These are phyloP conservation scores for Coranthus polyacanthus DNA, from an alignment of 2,797 vertebrate species.

Conservation along the genomic window DNA sequence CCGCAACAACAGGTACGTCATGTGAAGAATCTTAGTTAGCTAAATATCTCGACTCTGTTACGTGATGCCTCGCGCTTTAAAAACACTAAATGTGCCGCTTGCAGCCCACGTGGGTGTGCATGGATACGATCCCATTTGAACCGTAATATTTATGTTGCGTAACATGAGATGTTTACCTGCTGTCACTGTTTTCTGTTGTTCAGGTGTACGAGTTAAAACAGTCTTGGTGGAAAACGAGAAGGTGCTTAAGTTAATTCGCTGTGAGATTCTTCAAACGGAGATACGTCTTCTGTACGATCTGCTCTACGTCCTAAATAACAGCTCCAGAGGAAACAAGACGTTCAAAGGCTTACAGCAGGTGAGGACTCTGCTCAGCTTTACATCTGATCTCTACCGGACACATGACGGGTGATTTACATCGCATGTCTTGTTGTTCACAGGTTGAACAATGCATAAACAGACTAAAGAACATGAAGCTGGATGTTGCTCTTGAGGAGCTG, in stretches of 20 bases:
- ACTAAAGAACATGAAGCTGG: slow-evolving; percentile 83
- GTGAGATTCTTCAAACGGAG: slow-evolving; percentile 85
- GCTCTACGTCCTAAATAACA: slow-evolving; percentile 85
- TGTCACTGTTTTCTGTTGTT: not conserved
- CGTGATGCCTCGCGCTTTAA: not conserved
- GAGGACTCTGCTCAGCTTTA: slow-evolving; percentile 33
- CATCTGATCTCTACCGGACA: no score
- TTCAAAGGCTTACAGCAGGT: slow-evolving; percentile 91
- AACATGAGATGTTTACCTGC: not conserved
- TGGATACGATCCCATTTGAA: no score
- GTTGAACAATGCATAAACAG: slow-evolving; percentile 86
- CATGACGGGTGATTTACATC: no score
- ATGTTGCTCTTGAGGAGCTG: slow-evolving; percentile 73
- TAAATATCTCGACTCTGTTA: rapidly evolving
- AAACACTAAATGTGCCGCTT: rapidly evolving
- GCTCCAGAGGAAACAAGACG: slow-evolving; percentile 85
- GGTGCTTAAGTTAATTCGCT: slow-evolving; percentile 76
- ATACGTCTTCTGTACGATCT: slow-evolving; percentile 85
- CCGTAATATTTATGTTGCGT: not conserved
- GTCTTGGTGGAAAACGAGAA: slow-evolving; percentile 71
- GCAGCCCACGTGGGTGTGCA: slow-evolving; percentile 42
- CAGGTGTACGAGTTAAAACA: slow-evolving; percentile 76
- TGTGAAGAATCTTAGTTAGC: rapidly evolving
- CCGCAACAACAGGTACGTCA: slow-evolving; percentile 63
- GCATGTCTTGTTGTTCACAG: slow-evolving; percentile 50